Evolutionary conservation across 1,140 invertebrate genomes (phyloP).

Genomic region (Drosophila subobscura): DNA sequence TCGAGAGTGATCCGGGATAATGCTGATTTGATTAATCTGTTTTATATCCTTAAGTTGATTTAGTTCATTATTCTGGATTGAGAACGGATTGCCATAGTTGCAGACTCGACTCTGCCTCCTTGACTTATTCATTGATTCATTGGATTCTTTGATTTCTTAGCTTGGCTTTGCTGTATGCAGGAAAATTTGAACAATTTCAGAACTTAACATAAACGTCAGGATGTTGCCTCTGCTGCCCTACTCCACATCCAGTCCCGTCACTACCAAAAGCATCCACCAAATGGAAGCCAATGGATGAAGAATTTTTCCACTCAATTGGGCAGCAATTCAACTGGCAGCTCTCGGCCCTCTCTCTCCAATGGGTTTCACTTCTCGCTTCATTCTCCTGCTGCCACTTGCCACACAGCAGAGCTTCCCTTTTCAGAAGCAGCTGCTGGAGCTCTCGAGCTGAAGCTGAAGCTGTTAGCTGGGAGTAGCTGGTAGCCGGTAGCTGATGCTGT

Average conservation of each 20-base stretch:
- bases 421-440: too few species aligned
- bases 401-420: slow-evolving; percentile 18
- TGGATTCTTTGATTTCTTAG: not conserved
- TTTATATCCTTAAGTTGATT: too few species aligned
- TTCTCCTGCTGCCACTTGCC: not conserved
- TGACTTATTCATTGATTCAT: slow-evolving; percentile 28
- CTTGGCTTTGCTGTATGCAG: not conserved
- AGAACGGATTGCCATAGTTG: too few species aligned
- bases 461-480: too few species aligned
- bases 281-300: slow-evolving; percentile 71
- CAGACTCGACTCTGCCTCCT: too few species aligned
- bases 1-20: too few species aligned
- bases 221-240: slow-evolving; percentile 8
- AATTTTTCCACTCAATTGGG: slow-evolving; percentile 74
- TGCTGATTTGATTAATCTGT: too few species aligned
- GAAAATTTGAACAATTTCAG: slow-evolving; percentile 22
- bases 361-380: slow-evolving; percentile 20
- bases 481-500: too few species aligned
- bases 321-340: slow-evolving; percentile 62
- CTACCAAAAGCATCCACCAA: slow-evolving; percentile 28
- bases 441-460: too few species aligned
- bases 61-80: too few species aligned
- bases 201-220: slow-evolving; percentile 12
- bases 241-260: not conserved
- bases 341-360: slow-evolving; percentile 22